phyloP scores from a whole-genome alignment of 1,140 invertebrate genomes.

The Sipha flava region DNA sequence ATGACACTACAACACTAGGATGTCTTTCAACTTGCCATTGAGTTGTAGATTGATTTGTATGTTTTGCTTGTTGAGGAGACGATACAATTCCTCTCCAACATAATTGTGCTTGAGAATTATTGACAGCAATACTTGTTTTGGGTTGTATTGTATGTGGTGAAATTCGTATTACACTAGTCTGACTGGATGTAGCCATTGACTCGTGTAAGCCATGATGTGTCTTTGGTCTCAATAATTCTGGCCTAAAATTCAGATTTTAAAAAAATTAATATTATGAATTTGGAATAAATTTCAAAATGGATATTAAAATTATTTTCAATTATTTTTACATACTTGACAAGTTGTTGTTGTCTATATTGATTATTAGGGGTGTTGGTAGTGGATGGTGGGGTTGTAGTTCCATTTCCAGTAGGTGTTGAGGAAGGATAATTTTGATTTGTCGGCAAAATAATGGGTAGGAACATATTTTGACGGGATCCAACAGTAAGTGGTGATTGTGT shows the following conservation, averaged over 20 bases:
- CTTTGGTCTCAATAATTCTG: constrained; percentile 22
- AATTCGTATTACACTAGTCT: constrained; percentile 71
- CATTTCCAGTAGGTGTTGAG: constrained; percentile 43
- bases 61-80: constrained; percentile 1
- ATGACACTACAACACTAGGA: constrained; percentile 24
- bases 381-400: not conserved
- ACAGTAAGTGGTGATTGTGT: constrained; percentile 55
- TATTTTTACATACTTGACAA: constrained; percentile 8
- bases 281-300: no score
- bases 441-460: constrained; percentile 63
- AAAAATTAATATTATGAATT: no score
- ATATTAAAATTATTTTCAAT: no score
- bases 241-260: no score
- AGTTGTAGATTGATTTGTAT: not conserved
- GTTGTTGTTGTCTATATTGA: constrained; percentile 16
- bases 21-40: constrained; percentile 28
- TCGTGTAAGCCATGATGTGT: constrained; percentile 13
- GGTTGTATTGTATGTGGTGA: constrained; percentile 51
- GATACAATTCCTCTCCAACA: constrained; percentile 6
- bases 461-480: constrained; percentile 63
- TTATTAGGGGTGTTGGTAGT: not conserved
- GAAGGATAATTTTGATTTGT: constrained; percentile 48
- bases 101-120: constrained; percentile 37
- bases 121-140: constrained; percentile 34
- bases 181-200: constrained; percentile 35